phyloP scores from a whole-genome alignment of 2,888 invertebrate genomes.

The Scaptomyza polygonia region DNA sequence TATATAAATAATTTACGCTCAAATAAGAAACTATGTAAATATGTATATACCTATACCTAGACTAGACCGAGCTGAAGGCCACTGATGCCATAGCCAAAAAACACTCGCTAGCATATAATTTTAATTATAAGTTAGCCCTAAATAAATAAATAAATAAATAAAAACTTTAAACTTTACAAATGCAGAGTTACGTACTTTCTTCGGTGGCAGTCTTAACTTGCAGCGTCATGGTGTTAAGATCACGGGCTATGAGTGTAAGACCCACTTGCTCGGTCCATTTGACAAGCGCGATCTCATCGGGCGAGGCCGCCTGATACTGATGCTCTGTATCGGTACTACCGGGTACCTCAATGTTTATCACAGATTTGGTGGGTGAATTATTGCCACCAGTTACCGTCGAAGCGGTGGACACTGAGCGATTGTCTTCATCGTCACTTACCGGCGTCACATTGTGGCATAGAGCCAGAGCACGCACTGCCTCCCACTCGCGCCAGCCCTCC shows the following conservation, averaged over 20 bases:
- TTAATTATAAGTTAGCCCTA: no score
- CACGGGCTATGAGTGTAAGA: constrained; percentile 86
- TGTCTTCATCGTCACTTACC: constrained; percentile 90
- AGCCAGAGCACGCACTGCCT: constrained; percentile 96
- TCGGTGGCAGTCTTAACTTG: constrained; percentile 78
- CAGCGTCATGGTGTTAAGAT: constrained; percentile 86
- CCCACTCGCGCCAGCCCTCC: constrained; percentile 91
- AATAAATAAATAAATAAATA: no score
- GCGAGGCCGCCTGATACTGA: constrained; percentile 92
- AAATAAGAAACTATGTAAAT: no score
- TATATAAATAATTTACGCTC: no score
- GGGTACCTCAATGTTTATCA: constrained; percentile 81
- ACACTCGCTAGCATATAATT: no score
- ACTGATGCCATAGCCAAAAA: no score
- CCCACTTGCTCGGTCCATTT: constrained; percentile 95
- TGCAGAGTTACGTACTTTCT: constrained; percentile 54
- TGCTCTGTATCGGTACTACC: constrained; percentile 72
- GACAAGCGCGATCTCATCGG: constrained; percentile 97
- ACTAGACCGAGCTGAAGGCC: no score
- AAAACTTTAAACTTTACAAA: no score
- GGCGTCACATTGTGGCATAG: constrained; percentile 99
- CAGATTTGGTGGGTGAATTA: constrained; percentile 83
- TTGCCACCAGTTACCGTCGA: constrained; percentile 81
- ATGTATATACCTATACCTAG: no score
- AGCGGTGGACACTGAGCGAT: constrained; percentile 79